phyloP scores from a whole-genome alignment of 2,113 vertebrate genomes.

The Psophia crepitans region DNA sequence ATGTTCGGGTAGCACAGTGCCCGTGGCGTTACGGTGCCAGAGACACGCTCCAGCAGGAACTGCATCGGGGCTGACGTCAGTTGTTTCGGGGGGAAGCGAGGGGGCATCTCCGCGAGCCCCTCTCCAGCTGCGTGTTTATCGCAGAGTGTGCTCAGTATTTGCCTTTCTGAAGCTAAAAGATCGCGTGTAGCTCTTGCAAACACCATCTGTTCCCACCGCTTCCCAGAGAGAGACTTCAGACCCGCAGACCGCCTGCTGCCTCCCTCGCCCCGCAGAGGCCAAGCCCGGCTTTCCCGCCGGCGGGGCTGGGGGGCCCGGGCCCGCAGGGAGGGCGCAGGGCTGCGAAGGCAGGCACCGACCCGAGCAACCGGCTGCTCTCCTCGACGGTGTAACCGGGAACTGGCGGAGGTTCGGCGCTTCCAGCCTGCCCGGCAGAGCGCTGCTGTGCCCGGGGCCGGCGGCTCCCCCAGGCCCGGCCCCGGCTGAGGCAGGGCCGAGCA shows the following conservation, averaged over 20 bases:
- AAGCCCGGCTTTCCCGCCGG: accelerated
- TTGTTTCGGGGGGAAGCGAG: accelerated
- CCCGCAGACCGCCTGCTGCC: accelerated
- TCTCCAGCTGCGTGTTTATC: accelerated
- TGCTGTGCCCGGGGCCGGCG: neutral
- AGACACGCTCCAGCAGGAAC: accelerated
- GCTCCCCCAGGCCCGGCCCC: neutral
- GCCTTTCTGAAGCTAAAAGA: neutral
- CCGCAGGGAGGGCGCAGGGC: too few relatives aligned
- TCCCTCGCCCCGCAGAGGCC: accelerated
- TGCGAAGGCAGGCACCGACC: neutral
- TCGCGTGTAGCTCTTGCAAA: accelerated
- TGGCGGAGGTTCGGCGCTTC: too few relatives aligned
- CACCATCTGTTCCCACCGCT: neutral
- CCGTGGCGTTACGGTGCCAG: accelerated
- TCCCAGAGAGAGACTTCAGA: accelerated
- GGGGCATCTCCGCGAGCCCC: neutral
- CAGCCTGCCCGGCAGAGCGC: too few relatives aligned
- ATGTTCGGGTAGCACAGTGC: accelerated
- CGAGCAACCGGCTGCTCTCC: too few relatives aligned
- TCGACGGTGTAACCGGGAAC: too few relatives aligned
- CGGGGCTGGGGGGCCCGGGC: neutral
- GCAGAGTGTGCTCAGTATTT: accelerated
- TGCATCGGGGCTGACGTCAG: accelerated
- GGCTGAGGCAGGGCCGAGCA: neutral